Evolutionary conservation across 2,888 invertebrate species (phyloP), one percentile per base, ranked within the genome.

Genomic region (Eustalomyia histrio): DNA sequence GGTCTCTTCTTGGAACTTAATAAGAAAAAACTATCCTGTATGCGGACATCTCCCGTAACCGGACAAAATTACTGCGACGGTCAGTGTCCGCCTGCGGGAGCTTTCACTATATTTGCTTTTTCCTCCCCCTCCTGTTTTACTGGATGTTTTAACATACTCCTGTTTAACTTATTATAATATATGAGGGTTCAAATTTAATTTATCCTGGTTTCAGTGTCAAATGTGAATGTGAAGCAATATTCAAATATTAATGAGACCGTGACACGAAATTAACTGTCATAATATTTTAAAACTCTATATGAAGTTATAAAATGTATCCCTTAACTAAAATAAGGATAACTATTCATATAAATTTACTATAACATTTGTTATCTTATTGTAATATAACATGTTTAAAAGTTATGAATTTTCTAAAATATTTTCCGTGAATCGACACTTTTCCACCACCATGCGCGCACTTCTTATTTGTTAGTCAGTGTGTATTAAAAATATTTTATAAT

Each of bases 161-260:
- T 1, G 21, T 35, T 55, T 50, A 16, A 16, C 12, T 64, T 33
- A 33, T 17, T 12, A 39, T 14, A 39, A 4, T 39, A 14, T 39
- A 39, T 29, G 39, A 39, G 39, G 33, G 33, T 33, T 33, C 29
- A 33, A n/a, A n/a, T 29, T 57, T 57, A 57, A 53, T 24, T 55
- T 57, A 68, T 68, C 57, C 57, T 55, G 35, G 24, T 2, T 55
- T 50, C 64, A 21, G 47, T 47, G 64, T 33, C 47, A 47, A 73
- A 57, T 57, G 55, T 35, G 35, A 60, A 53, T 33, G 47, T 64
- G 21, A 29, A 10, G 55, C n/a, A 24, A 33, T 17, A 18, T 3
- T 29, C 50, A 57, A 63, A 63, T 69, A 69, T 76, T 71, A 71
- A 76, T 76, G 76, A 24, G 50, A 43, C 9, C 71, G 12, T 64